These are phyloP conservation scores for Mastomys coucha DNA, from an alignment of 2,113 vertebrate species.

Conservation along the genomic window DNA sequence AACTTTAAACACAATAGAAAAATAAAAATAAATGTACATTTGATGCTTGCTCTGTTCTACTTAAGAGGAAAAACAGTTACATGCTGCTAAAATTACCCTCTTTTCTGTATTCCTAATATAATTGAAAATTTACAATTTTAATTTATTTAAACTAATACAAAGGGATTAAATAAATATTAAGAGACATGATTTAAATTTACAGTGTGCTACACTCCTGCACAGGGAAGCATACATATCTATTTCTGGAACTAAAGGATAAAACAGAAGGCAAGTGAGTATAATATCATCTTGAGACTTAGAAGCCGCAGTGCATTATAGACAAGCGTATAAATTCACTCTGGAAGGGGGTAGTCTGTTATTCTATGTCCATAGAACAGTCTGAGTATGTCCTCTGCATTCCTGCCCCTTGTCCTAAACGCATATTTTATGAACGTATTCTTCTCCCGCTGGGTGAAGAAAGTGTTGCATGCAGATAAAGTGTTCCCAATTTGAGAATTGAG, in stretches of 20 bases:
- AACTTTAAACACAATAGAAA: not conserved
- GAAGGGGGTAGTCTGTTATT: not conserved
- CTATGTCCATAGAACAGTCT: rapidly evolving
- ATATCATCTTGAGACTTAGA: not conserved
- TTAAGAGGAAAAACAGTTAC: not conserved
- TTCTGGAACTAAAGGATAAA: not conserved
- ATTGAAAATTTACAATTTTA: not conserved
- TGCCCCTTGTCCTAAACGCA: not conserved
- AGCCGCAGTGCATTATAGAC: not conserved
- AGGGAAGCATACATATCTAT: not conserved
- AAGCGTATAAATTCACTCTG: not conserved
- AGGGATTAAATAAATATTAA: constrained; percentile 10
- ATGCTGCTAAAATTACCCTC: not conserved
- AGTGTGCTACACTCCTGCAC: not conserved
- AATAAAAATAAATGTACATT: not conserved
- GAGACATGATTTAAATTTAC: not conserved
- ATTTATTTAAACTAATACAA: not conserved
- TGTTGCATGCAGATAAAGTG: not conserved
- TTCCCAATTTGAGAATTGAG: not conserved
- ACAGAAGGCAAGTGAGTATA: too few relatives aligned
- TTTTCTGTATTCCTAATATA: not conserved
- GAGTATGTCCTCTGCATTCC: rapidly evolving
- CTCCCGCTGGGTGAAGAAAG: not conserved
- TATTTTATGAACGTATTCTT: not conserved
- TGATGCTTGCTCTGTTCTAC: not conserved